Evolutionary conservation across 2,888 invertebrate genomes (phyloP).

Genomic region (Hypomecis atomaria): DNA sequence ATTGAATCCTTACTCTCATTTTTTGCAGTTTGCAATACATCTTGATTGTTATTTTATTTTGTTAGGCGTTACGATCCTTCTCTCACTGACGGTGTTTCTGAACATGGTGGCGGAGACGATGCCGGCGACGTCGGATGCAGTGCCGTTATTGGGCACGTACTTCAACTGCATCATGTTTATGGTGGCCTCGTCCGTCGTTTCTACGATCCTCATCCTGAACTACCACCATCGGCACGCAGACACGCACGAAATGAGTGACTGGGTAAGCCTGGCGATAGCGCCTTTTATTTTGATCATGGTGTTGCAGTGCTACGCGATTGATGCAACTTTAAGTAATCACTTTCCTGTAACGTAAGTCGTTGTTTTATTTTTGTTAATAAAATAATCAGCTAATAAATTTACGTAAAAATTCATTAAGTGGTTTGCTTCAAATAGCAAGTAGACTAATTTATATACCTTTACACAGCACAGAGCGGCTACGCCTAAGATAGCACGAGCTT

Average conservation of each 20-base stretch:
- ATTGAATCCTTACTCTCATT: neutral
- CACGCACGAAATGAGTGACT: conserved; percentile 98
- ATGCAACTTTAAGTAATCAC: neutral
- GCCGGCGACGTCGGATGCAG: conserved; percentile 98
- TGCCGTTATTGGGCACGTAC: conserved; percentile 96
- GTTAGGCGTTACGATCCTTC: conserved; percentile 96
- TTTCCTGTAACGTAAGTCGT: neutral
- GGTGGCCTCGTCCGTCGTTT: conserved; percentile 99
- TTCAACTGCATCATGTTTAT: conserved; percentile 99
- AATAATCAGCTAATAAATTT: too few species aligned
- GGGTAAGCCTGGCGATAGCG: conserved; percentile 87
- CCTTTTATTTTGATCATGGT: too few species aligned
- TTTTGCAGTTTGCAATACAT: neutral
- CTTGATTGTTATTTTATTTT: neutral
- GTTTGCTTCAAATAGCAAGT: too few species aligned
- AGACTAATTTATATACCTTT: too few species aligned
- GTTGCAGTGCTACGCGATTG: too few species aligned
- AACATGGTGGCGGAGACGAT: conserved; percentile 99
- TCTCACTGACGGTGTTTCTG: conserved; percentile 98
- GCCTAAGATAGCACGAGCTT: too few species aligned
- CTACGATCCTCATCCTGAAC: conserved; percentile 98
- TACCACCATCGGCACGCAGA: conserved; percentile 98
- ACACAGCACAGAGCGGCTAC: too few species aligned
- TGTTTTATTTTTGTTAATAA: too few species aligned
- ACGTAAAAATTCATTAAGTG: too few species aligned